These are phyloP conservation scores for Thalassaphorura encarpata DNA, from an alignment of 1,140 invertebrate species.

Conservation along the genomic window DNA sequence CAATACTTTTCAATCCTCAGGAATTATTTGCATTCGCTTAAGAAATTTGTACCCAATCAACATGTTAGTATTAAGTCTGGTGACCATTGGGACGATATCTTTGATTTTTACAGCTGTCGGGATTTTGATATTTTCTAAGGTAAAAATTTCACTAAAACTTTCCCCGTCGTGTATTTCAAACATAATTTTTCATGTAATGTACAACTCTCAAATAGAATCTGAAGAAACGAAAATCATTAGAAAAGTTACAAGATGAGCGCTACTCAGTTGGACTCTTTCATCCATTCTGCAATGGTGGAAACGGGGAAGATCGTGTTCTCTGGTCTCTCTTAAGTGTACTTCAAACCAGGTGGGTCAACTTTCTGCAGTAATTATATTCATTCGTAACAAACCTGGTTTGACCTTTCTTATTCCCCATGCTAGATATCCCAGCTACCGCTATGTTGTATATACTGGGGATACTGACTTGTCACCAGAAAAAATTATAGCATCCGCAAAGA, in stretches of 20 bases:
- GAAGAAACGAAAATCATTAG: constrained; percentile 2
- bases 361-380: no score
- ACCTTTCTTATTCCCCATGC: constrained; percentile 1
- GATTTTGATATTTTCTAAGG: no score
- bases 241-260: constrained; percentile 11
- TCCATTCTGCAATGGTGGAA: constrained; percentile 95
- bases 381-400: no score
- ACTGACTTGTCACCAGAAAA: constrained; percentile 58
- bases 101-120: neutral
- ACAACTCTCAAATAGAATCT: constrained; percentile 7
- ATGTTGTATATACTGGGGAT: constrained; percentile 83
- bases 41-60: no score
- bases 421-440: constrained; percentile 62
- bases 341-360: constrained; percentile 65
- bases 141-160: neutral
- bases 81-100: neutral
- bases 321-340: constrained; percentile 86
- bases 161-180: no score
- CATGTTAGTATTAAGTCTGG: no score
- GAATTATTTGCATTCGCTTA: no score
- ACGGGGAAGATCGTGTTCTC: constrained; percentile 93
- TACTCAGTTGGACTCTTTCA: constrained; percentile 81
- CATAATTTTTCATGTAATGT: no score
- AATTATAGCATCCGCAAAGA: constrained; percentile 63
- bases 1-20: no score